Conservation (phyloP, 2,888 invertebrate genomes). For the Drosophila sordidula region DNA sequence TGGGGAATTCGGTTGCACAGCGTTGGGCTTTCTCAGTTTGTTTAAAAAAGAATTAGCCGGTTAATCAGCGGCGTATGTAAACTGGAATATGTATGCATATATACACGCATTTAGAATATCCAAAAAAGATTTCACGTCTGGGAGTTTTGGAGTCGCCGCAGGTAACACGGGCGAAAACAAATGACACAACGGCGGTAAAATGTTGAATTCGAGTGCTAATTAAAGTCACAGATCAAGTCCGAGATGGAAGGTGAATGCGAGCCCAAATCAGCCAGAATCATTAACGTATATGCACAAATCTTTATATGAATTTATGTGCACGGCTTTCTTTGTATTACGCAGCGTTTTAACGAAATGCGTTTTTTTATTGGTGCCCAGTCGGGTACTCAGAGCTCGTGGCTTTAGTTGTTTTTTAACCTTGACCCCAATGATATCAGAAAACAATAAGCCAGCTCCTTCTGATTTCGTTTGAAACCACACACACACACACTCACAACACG, state of each 20-base stretch:
- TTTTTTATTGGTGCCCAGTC: conserved; percentile 42
- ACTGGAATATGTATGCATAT: conserved; percentile 37
- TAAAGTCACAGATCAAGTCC: conserved; percentile 55
- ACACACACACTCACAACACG: neutral
- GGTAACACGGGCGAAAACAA: conserved; percentile 56
- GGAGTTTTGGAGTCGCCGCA: conserved; percentile 53
- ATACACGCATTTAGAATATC: conserved; percentile 24
- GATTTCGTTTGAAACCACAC: conserved; percentile 25
- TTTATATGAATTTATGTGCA: conserved; percentile 62
- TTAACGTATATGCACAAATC: conserved; percentile 33
- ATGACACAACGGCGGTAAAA: conserved; percentile 42
- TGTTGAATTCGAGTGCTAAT: conserved; percentile 70
- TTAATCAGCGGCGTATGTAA: conserved; percentile 60
- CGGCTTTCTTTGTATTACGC: conserved; percentile 77
- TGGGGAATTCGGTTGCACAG: conserved; percentile 38
- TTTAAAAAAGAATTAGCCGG: conserved; percentile 76
- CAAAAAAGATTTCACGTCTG: conserved; percentile 31
- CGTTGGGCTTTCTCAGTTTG: conserved; percentile 50
- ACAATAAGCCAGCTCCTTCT: conserved; percentile 38
- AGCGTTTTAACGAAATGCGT: conserved; percentile 40
- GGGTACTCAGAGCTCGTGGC: conserved; percentile 29
- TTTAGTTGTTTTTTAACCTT: conserved; percentile 40
- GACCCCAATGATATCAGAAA: conserved; percentile 70
- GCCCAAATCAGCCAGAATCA: conserved; percentile 32
- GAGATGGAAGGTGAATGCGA: conserved; percentile 12